These are phyloP conservation scores for Idaea aversata DNA, from an alignment of 2,888 invertebrate genomes.

Conservation along the genomic window DNA sequence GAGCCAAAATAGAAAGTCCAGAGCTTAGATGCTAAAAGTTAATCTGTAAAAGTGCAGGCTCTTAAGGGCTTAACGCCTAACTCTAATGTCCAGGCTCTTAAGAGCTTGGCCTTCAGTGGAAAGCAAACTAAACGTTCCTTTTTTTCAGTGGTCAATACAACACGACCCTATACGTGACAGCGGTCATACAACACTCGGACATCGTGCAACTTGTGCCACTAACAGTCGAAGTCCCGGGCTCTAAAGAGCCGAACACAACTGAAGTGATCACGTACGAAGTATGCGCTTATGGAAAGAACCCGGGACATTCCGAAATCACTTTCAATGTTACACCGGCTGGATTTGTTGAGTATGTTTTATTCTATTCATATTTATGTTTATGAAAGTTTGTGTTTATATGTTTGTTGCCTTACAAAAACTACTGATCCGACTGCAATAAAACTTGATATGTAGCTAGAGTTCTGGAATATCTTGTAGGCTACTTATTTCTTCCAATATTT, in stretches of 20 bases:
- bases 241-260: conserved; percentile 47
- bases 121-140: conserved; percentile 1
- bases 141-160: conserved; percentile 69
- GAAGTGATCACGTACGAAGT: conserved; percentile 71
- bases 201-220: conserved; percentile 80
- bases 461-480: not conserved
- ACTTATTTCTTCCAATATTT: not conserved
- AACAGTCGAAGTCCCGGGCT: conserved; percentile 61
- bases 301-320: conserved; percentile 84
- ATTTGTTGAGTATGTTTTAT: conserved; percentile 66
- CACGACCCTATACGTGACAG: conserved; percentile 68
- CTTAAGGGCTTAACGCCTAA: no score
- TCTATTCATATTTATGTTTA: not conserved
- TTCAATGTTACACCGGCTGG: conserved; percentile 80
- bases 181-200: conserved; percentile 83
- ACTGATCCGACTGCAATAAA: no score
- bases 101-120: not conserved
- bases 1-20: no score
- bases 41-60: no score
- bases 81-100: no score
- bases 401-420: not conserved
- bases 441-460: no score
- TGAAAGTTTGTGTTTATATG: not conserved
- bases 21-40: no score
- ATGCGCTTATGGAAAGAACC: conserved; percentile 80